phyloP scores from a whole-genome alignment of 2,888 invertebrate genomes.

The Tridacna crocea region DNA sequence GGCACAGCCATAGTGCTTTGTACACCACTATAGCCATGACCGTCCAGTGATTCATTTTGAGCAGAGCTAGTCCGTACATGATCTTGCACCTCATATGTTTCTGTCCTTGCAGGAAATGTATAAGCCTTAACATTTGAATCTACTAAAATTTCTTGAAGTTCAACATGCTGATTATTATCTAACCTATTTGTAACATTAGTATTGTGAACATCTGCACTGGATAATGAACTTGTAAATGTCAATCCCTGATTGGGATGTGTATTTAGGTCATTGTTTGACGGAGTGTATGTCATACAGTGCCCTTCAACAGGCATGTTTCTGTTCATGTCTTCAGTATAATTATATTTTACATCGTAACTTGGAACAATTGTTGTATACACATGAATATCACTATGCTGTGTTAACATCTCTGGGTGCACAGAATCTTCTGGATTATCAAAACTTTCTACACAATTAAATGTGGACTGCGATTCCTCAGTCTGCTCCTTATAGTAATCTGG shows the following conservation, averaged over 20 bases:
- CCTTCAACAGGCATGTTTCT: conserved; percentile 9
- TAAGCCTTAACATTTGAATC: conserved; percentile 25
- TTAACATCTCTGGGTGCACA: conserved; percentile 1
- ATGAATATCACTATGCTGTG: conserved; percentile 4
- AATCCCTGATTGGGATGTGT: conserved; percentile 10
- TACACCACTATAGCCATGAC: conserved; percentile 6
- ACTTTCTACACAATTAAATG: not conserved
- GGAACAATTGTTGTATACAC: not conserved
- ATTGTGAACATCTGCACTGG: not conserved
- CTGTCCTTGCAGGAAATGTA: conserved; percentile 46
- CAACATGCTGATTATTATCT: conserved; percentile 18
- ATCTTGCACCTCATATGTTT: conserved; percentile 58
- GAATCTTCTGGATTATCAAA: not conserved
- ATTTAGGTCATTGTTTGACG: not conserved
- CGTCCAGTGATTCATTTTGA: not conserved
- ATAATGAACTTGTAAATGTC: not conserved
- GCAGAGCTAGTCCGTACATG: conserved; percentile 59
- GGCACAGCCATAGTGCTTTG: not conserved
- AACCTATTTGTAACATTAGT: not conserved
- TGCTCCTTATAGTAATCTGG: conserved; percentile 65
- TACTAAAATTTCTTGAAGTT: conserved; percentile 38
- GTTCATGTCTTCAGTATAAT: not conserved
- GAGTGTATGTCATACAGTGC: not conserved
- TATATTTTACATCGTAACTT: not conserved
- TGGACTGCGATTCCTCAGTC: conserved; percentile 1